A percentile compares a stretch with the other conserved stretches of the same genome.
Conservation (phyloP, 2,113 vertebrate species). For the Garra rufa region DNA sequence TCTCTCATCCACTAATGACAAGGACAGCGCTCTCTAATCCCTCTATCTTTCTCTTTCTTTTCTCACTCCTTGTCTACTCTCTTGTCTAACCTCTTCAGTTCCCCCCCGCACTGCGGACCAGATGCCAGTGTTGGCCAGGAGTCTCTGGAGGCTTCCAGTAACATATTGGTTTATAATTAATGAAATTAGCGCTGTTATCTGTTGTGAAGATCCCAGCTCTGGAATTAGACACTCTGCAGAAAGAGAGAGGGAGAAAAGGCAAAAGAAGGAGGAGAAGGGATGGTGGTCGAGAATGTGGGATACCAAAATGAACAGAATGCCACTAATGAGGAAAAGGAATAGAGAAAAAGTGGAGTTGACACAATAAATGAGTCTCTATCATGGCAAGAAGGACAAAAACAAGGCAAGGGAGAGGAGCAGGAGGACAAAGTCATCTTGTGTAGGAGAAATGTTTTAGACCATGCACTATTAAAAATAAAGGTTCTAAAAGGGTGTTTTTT, state of each 20-base stretch:
- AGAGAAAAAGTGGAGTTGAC: constrained; percentile 50
- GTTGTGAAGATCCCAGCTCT: constrained; percentile 83
- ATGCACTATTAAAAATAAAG: too few species aligned
- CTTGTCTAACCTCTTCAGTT: constrained; percentile 32
- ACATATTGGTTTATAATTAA: constrained; percentile 97
- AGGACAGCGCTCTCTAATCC: constrained; percentile 39
- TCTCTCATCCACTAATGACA: constrained; percentile 45
- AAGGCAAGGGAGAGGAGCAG: not conserved
- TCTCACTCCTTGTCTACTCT: constrained; percentile 36
- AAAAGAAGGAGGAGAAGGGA: not conserved
- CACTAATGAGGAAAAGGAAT: constrained; percentile 54
- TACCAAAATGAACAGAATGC: constrained; percentile 49
- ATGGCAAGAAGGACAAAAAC: constrained; percentile 39
- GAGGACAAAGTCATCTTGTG: constrained; percentile 47
- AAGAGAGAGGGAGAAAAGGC: constrained; percentile 18
- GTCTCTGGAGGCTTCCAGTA: constrained; percentile 86
- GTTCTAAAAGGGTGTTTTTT: too few species aligned
- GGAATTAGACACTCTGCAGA: constrained; percentile 53
- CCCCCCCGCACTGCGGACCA: constrained; percentile 74
- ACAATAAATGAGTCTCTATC: constrained; percentile 46
- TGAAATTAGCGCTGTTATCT: constrained; percentile 94
- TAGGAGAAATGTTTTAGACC: not conserved
- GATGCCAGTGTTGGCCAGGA: constrained; percentile 90
- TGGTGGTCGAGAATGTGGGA: constrained; percentile 13
- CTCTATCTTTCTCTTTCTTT: constrained; percentile 26